phyloP scores from a whole-genome alignment of 1,140 invertebrate genomes.

The Uloborus diversus region DNA sequence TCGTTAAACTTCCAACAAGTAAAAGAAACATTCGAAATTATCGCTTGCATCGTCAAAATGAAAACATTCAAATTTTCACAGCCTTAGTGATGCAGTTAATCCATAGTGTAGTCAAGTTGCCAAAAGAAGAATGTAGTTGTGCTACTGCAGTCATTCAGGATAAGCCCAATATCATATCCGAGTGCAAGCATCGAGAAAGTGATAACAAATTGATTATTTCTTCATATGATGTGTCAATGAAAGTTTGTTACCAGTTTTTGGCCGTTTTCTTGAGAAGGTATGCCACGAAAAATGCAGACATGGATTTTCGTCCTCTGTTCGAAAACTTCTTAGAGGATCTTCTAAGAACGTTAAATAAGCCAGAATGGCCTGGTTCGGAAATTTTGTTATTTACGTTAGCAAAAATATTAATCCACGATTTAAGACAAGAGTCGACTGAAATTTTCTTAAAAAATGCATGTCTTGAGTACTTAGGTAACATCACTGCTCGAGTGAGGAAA shows the following conservation, averaged over 20 bases:
- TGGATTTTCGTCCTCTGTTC: slow-evolving; percentile 96
- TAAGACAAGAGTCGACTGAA: slow-evolving; percentile 95
- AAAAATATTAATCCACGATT: slow-evolving; percentile 90
- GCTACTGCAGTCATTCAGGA: too few relatives aligned
- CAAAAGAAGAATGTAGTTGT: slow-evolving; percentile 70
- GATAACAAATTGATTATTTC: slow-evolving; percentile 88
- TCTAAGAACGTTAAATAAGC: slow-evolving; percentile 96
- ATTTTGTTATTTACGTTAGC: slow-evolving; percentile 91
- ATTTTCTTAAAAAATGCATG: slow-evolving; percentile 94
- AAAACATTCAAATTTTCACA: slow-evolving; percentile 96
- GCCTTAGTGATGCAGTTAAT: slow-evolving; percentile 96
- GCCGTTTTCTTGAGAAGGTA: slow-evolving; percentile 96
- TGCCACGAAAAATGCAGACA: slow-evolving; percentile 90
- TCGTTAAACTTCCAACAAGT: slow-evolving; percentile 94
- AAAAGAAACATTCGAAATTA: slow-evolving; percentile 81
- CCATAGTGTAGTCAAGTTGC: slow-evolving; percentile 93
- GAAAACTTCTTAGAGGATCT: slow-evolving; percentile 99
- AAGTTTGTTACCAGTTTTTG: slow-evolving; percentile 92
- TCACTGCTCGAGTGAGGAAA: slow-evolving; percentile 91
- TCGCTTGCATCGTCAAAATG: slow-evolving; percentile 82
- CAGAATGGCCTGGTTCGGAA: slow-evolving; percentile 99
- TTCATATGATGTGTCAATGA: slow-evolving; percentile 90
- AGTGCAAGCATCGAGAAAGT: slow-evolving; percentile 69
- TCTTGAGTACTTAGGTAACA: slow-evolving; percentile 96
- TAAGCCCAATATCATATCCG: neutral